These are phyloP conservation scores for Coregonus suidteri DNA, from an alignment of 2,797 vertebrate species.

Conservation along the genomic window DNA sequence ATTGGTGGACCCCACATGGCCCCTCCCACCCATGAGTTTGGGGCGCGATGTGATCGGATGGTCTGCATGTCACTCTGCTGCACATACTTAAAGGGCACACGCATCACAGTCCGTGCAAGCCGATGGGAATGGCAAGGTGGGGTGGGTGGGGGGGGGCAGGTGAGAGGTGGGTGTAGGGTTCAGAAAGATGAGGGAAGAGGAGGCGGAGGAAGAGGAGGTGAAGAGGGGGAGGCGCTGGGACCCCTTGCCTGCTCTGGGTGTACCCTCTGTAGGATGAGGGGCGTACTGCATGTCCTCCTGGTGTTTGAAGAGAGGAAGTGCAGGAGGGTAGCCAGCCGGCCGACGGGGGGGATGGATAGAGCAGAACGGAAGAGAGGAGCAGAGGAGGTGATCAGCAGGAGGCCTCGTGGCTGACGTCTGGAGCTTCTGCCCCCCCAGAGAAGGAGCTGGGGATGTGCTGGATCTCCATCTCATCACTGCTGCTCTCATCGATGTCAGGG, in stretches of 20 bases:
- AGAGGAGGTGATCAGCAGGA: constrained; percentile 73
- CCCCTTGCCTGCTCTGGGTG: neutral
- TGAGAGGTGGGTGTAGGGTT: too few relatives aligned
- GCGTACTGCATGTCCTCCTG: neutral
- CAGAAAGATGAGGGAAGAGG: neutral
- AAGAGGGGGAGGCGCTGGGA: neutral
- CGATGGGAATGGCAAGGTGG: constrained; percentile 1
- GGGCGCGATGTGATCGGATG: constrained; percentile 17
- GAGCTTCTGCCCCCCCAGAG: constrained; percentile 56
- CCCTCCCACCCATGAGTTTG: constrained; percentile 46
- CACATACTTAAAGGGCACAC: constrained; percentile 58
- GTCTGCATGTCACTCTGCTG: constrained; percentile 34
- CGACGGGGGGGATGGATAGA: neutral
- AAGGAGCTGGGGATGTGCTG: constrained; percentile 48
- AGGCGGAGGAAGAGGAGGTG: neutral
- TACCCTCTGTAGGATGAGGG: neutral
- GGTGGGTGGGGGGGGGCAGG: neutral
- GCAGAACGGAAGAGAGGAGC: constrained; percentile 14
- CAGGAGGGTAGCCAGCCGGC: neutral
- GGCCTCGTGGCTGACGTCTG: constrained; percentile 75
- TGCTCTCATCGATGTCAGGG: constrained; percentile 78
- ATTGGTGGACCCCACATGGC: neutral
- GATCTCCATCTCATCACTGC: constrained; percentile 73
- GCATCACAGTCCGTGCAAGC: constrained; percentile 62
- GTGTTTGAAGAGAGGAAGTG: constrained; percentile 31